A percentile compares a stretch with the other conserved stretches of the same genome.
Evolutionary conservation across 2,113 vertebrate species (phyloP).

Genomic region (Sinocyclocheilus maitianheensis): DNA sequence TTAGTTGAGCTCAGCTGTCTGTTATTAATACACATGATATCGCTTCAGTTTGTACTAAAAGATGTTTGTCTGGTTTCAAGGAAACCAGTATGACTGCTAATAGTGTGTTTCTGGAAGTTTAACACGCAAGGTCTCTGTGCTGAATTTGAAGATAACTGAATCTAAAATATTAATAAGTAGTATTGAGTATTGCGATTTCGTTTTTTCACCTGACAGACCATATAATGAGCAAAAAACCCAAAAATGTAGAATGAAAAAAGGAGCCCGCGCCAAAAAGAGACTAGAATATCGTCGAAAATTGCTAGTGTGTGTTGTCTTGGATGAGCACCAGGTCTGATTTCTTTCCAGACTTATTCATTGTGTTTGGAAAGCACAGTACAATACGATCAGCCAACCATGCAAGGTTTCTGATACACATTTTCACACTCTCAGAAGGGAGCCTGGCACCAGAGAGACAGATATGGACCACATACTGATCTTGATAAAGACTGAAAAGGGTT

Average conservation of each 20-base stretch:
- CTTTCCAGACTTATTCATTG: slow-evolving; percentile 24
- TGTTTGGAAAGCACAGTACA: slow-evolving; percentile 19
- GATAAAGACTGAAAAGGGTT: slow-evolving; percentile 10
- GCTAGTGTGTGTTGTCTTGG: slow-evolving; percentile 4
- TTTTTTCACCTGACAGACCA: background rate
- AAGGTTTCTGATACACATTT: slow-evolving; percentile 17
- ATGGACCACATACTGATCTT: background rate
- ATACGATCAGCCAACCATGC: slow-evolving; percentile 34
- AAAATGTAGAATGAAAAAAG: background rate
- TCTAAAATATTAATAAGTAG: background rate
- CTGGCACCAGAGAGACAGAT: slow-evolving; percentile 1
- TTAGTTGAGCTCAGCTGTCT: background rate
- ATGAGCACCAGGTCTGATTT: background rate
- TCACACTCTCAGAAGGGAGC: slow-evolving; percentile 23
- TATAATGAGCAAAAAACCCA: background rate
- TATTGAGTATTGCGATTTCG: background rate
- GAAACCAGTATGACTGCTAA: background rate
- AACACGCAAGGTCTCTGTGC: background rate
- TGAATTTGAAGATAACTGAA: background rate
- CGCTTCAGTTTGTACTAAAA: background rate
- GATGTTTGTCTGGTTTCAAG: background rate
- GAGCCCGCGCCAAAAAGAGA: background rate
- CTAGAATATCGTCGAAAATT: background rate
- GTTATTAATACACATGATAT: background rate
- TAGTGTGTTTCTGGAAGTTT: background rate